phyloP scores from a whole-genome alignment of 2,797 vertebrate species.

The Eulemur rubriventer region DNA sequence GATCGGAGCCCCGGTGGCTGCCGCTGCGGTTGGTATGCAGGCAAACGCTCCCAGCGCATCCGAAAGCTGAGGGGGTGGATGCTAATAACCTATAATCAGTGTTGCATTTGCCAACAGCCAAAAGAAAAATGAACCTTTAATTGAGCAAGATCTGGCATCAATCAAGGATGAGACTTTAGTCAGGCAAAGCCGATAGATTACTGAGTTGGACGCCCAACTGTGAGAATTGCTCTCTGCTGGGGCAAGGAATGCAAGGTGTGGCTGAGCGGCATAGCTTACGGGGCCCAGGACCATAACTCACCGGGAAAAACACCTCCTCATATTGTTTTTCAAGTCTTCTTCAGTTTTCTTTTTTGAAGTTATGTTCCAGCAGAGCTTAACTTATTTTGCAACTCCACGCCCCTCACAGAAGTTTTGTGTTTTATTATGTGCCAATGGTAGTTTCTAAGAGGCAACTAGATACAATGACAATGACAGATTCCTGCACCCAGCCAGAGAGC shows the following conservation, averaged over 20 bases:
- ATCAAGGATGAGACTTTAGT: conserved; percentile 72
- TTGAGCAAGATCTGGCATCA: conserved; percentile 76
- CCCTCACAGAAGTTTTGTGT: background rate
- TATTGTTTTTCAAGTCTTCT: conserved; percentile 20
- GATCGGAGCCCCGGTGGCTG: background rate
- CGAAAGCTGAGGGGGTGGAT: conserved; percentile 7
- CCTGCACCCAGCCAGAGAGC: background rate
- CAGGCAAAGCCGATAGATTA: conserved; percentile 61
- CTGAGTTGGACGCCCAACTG: conserved; percentile 46
- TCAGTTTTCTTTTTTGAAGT: background rate
- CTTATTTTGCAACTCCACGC: background rate
- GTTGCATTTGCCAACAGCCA: conserved; percentile 60
- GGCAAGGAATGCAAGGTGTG: conserved; percentile 10
- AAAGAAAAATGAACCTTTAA: conserved; percentile 77
- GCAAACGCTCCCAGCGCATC: background rate
- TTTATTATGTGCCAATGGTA: background rate
- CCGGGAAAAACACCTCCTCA: background rate
- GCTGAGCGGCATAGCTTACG: background rate
- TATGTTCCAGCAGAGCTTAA: conserved; percentile 9
- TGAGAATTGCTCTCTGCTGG: conserved; percentile 44
- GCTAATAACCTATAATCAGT: conserved; percentile 71
- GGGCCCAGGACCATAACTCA: background rate
- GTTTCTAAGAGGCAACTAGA: background rate
- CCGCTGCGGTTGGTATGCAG: conserved; percentile 25
- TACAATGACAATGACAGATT: background rate